phyloP scores from a whole-genome alignment of 2,113 vertebrate genomes.

The Tympanuchus pallidicinctus region DNA sequence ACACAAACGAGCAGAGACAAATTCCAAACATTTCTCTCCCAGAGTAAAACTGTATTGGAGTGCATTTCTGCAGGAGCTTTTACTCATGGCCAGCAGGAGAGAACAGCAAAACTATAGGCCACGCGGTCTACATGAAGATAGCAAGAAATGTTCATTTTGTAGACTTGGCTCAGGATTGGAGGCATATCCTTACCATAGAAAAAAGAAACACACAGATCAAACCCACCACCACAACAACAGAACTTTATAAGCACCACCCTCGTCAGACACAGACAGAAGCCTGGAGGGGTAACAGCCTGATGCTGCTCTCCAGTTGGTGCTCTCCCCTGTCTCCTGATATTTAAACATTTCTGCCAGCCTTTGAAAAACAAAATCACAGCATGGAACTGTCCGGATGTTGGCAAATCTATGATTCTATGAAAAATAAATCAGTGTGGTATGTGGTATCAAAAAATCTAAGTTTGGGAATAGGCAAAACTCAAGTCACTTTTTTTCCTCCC shows the following conservation, averaged over 20 bases:
- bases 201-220: background rate
- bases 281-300: background rate
- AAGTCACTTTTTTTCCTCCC: background rate
- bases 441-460: background rate
- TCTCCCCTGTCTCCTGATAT: background rate
- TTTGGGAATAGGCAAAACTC: background rate
- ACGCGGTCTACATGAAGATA: background rate
- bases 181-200: background rate
- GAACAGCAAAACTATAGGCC: background rate
- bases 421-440: background rate
- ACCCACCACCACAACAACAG: background rate
- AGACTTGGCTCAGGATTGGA: background rate
- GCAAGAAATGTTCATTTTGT: background rate
- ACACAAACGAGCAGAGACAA: background rate
- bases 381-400: background rate
- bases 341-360: background rate
- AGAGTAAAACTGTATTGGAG: background rate
- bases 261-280: background rate
- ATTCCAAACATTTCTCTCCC: background rate
- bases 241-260: background rate
- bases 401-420: background rate
- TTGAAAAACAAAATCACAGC: background rate
- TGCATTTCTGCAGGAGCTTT: background rate
- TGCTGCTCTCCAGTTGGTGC: background rate
- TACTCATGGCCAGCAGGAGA: fast-evolving